Conservation (phyloP, 1,140 invertebrate species). For the Ceratoteleas bidentatus region DNA sequence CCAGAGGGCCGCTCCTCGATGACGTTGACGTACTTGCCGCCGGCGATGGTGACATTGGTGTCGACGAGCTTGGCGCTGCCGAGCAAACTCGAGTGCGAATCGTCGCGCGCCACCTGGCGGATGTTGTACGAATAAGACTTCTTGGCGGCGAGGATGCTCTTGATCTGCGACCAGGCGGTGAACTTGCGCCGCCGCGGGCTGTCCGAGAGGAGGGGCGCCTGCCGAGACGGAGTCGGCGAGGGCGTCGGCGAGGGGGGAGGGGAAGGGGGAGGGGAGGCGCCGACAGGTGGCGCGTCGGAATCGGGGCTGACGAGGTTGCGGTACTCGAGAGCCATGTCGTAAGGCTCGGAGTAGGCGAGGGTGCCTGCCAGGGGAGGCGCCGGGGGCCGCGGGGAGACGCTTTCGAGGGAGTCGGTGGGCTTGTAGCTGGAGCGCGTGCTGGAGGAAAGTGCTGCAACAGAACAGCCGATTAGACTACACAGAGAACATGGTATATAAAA, state of each 20-base stretch:
- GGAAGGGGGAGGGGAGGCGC: too few species aligned
- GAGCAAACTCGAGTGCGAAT: constrained; percentile 76
- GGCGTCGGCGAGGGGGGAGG: too few species aligned
- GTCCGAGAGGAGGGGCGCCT: constrained; percentile 74
- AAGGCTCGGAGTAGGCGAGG: too few species aligned
- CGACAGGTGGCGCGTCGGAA: too few species aligned
- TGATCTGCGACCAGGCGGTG: constrained; percentile 64
- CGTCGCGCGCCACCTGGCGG: constrained; percentile 75
- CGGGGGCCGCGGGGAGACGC: too few species aligned
- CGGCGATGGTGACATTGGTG: constrained; percentile 74
- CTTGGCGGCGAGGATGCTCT: constrained; percentile 69
- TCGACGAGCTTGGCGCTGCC: constrained; percentile 72
- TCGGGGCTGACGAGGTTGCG: constrained; percentile 79
- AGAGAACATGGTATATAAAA: too few species aligned
- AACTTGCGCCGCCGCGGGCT: constrained; percentile 45
- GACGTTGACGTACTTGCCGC: constrained; percentile 74
- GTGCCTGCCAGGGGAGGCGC: too few species aligned
- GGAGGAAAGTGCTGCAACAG: too few species aligned
- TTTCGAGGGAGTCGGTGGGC: too few species aligned
- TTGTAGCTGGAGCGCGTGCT: too few species aligned
- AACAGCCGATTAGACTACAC: too few species aligned
- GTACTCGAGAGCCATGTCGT: constrained; percentile 77
- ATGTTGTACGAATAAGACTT: constrained; percentile 73
- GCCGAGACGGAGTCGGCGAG: too few species aligned
- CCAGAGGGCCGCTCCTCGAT: constrained; percentile 62